These are phyloP conservation scores for Cheilosia vulpina DNA, from an alignment of 2,888 invertebrate genomes.

Conservation along the genomic window DNA sequence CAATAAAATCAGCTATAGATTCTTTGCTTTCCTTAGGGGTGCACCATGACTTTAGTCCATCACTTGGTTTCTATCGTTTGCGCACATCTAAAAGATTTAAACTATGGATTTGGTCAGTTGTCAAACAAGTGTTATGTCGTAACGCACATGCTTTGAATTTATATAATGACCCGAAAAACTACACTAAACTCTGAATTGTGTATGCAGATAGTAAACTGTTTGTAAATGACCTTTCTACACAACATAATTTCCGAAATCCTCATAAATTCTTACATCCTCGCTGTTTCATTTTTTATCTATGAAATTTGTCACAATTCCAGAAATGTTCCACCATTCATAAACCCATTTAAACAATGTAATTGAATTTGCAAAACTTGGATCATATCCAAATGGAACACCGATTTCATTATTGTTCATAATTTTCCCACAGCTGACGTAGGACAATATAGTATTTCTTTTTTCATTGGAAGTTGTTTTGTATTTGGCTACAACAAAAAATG, in stretches of 20 bases:
- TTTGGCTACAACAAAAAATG: background rate
- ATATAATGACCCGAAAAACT: too few relatives aligned
- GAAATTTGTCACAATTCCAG: slow-evolving; percentile 1
- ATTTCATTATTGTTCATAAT: slow-evolving; percentile 11
- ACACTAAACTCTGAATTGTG: too few relatives aligned
- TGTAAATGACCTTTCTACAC: too few relatives aligned
- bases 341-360: slow-evolving; percentile 11
- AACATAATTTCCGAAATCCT: background rate
- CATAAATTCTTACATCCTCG: background rate
- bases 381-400: slow-evolving; percentile 39
- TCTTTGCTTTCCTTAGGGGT: too few relatives aligned
- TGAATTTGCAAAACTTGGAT: slow-evolving; percentile 26
- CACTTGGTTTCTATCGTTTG: too few relatives aligned
- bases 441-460: background rate
- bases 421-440: slow-evolving; percentile 11
- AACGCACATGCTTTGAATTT: too few relatives aligned
- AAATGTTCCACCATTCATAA: background rate
- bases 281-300: background rate
- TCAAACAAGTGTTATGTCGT: too few relatives aligned
- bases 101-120: too few relatives aligned
- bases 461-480: slow-evolving; percentile 4
- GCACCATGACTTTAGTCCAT: too few relatives aligned
- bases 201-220: too few relatives aligned
- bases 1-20: too few relatives aligned
- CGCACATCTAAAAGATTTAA: too few relatives aligned